These are phyloP conservation scores for Caenorhabditis doughertyi DNA, from an alignment of 2,888 invertebrate genomes.

Conservation along the genomic window DNA sequence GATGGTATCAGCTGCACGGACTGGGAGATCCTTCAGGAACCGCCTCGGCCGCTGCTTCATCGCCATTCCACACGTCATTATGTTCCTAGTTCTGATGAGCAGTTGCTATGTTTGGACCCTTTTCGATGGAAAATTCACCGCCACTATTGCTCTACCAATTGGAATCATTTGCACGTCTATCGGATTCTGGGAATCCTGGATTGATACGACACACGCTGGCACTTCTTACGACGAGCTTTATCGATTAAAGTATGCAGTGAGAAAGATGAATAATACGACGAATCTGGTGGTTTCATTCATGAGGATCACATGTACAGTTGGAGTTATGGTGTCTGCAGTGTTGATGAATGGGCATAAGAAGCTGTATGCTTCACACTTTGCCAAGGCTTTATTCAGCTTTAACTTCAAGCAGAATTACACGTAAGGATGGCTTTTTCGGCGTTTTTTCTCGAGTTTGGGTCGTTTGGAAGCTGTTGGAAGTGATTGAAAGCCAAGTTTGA, in stretches of 20 bases:
- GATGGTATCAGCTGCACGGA: constrained; percentile 51
- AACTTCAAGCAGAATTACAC: constrained; percentile 46
- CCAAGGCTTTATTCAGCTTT: constrained; percentile 52
- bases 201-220: constrained; percentile 73
- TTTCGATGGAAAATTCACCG: constrained; percentile 65
- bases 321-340: constrained; percentile 55
- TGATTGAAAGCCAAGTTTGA: too few species aligned
- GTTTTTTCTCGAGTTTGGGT: too few species aligned
- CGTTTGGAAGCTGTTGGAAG: too few species aligned
- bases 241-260: constrained; percentile 78
- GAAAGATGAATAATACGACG: constrained; percentile 76
- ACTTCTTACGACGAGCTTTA: constrained; percentile 76
- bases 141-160: constrained; percentile 69
- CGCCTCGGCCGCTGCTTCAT: constrained; percentile 57
- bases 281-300: constrained; percentile 63
- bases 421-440: constrained; percentile 52
- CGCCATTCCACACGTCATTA: constrained; percentile 63
- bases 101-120: constrained; percentile 69
- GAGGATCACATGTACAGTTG: constrained; percentile 62
- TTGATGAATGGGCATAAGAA: constrained; percentile 55
- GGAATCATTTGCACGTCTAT: constrained; percentile 74
- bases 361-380: constrained; percentile 44
- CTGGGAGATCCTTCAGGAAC: constrained; percentile 55
- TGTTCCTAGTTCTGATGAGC: constrained; percentile 63
- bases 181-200: constrained; percentile 81